Percentiles rank a stretch among this genome's conserved stretches.
phyloP scores from a whole-genome alignment of 2,113 vertebrate genomes.

The Pterocles gutturalis region DNA sequence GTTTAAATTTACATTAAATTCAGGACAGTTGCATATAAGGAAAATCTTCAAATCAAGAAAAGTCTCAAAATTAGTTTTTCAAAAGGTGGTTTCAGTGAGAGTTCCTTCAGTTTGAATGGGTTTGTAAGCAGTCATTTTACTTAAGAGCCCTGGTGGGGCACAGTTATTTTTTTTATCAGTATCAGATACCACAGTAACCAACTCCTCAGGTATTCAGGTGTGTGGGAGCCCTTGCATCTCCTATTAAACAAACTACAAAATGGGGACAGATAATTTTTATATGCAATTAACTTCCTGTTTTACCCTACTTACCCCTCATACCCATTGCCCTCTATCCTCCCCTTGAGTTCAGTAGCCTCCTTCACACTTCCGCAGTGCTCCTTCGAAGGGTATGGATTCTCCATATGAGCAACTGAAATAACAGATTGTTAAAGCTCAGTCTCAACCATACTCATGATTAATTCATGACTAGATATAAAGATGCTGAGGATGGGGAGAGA shows the following conservation, averaged over 20 bases:
- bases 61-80: slow-evolving; percentile 22
- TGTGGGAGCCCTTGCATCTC: slow-evolving; percentile 75
- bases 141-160: slow-evolving; percentile 34
- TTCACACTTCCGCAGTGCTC: slow-evolving; percentile 66
- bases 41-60: slow-evolving; percentile 44
- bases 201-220: slow-evolving; percentile 85
- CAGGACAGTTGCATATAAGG: background rate
- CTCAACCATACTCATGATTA: slow-evolving; percentile 68
- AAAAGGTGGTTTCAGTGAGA: background rate
- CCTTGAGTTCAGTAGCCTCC: slow-evolving; percentile 58
- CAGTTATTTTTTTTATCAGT: slow-evolving; percentile 53
- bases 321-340: background rate
- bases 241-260: slow-evolving; percentile 74
- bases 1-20: slow-evolving; percentile 7
- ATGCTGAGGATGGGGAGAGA: slow-evolving; percentile 62
- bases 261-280: slow-evolving; percentile 80
- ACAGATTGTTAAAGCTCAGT: slow-evolving; percentile 48
- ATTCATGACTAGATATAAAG: slow-evolving; percentile 52
- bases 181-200: slow-evolving; percentile 75
- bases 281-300: slow-evolving; percentile 78
- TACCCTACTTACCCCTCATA: slow-evolving; percentile 33
- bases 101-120: background rate
- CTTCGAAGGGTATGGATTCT: slow-evolving; percentile 58
- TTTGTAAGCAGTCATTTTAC: slow-evolving; percentile 67
- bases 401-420: background rate